Conservation (phyloP, 2,113 vertebrate genomes). For the Chaetorhynchus papuensis region DNA sequence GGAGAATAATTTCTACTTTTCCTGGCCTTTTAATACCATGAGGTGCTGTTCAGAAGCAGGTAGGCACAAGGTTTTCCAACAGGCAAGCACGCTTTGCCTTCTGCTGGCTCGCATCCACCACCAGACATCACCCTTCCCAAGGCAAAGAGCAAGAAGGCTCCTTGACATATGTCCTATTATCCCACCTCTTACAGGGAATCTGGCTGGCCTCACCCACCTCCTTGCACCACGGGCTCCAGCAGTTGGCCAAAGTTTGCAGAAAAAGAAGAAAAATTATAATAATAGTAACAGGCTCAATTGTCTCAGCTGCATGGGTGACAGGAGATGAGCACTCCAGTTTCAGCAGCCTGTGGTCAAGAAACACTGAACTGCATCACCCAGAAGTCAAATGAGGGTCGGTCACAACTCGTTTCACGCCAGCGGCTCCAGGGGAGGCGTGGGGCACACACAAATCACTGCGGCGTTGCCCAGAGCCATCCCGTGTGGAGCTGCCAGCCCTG, state of each 20-base stretch:
- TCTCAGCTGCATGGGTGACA: not conserved
- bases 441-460: not conserved
- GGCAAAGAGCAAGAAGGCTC: not conserved
- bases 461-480: not conserved
- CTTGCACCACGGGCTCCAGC: not conserved
- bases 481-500: not conserved
- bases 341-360: slow-evolving; percentile 27
- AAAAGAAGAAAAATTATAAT: not conserved
- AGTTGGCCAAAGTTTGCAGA: not conserved
- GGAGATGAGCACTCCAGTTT: slow-evolving; percentile 47
- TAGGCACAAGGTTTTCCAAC: not conserved
- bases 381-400: slow-evolving; percentile 31
- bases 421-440: fast-evolving
- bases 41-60: not conserved
- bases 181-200: not conserved
- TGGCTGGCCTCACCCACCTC: not conserved
- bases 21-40: not conserved
- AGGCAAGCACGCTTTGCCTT: not conserved
- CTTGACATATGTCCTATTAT: not conserved
- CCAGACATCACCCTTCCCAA: not conserved
- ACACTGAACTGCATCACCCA: slow-evolving; percentile 1
- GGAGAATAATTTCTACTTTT: not conserved
- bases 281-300: slow-evolving; percentile 33
- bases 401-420: not conserved
- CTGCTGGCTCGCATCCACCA: not conserved